A percentile compares a stretch with the other conserved stretches of the same genome.
These are phyloP conservation scores for Oxyteleia sp. DNA, from an alignment of 2,888 invertebrate genomes.

Conservation along the genomic window DNA sequence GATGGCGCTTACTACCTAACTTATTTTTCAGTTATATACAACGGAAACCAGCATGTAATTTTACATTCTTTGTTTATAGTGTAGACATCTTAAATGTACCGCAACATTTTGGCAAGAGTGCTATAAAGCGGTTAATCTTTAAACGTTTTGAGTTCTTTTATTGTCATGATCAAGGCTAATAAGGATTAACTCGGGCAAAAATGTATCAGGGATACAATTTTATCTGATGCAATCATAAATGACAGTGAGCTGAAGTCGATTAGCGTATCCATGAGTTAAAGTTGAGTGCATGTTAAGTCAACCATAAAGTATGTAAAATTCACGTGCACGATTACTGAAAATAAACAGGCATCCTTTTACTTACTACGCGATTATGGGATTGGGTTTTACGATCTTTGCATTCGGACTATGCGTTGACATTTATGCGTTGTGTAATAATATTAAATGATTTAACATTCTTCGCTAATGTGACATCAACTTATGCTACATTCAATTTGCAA, in stretches of 20 bases:
- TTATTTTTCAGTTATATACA: too few relatives aligned
- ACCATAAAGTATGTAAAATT: conserved; percentile 47
- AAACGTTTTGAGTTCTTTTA: conserved; percentile 37
- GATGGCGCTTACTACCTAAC: too few relatives aligned
- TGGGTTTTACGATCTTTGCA: conserved; percentile 46
- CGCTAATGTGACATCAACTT: too few relatives aligned
- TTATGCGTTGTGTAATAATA: conserved; percentile 47
- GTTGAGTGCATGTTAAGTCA: conserved; percentile 37
- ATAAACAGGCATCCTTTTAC: conserved; percentile 54
- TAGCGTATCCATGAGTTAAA: conserved; percentile 39
- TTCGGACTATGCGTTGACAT: conserved; percentile 46
- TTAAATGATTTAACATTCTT: conserved; percentile 44
- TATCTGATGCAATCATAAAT: conserved; percentile 55
- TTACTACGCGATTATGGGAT: conserved; percentile 29
- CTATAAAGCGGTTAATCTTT: conserved; percentile 12
- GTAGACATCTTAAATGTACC: too few relatives aligned
- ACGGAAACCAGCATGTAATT: too few relatives aligned
- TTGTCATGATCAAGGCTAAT: conserved; percentile 62
- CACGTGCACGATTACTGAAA: conserved; percentile 43
- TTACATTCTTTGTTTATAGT: too few relatives aligned
- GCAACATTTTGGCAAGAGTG: conserved; percentile 13
- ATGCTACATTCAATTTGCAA: too few relatives aligned
- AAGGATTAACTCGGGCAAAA: conserved; percentile 49
- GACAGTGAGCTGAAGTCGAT: conserved; percentile 55
- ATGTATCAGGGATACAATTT: conserved; percentile 27